Base-by-base conservation (phyloP, 2,113 vertebrate genomes). In the Forbesichthys agassizii region DNA sequence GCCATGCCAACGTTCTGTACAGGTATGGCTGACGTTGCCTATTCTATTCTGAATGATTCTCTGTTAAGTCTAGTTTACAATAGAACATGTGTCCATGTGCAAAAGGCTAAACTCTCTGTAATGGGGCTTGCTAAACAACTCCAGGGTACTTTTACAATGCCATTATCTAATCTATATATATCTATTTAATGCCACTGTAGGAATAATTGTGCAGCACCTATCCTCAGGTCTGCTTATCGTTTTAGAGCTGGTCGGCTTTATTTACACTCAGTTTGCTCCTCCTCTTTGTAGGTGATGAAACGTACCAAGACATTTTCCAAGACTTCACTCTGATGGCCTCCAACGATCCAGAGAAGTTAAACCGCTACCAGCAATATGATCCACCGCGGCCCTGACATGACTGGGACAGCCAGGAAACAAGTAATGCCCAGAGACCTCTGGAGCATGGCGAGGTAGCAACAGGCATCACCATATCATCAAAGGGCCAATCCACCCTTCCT, bases 321-420 rank as follows among this genome's bases (percentile, higher is more conserved):
- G 98, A 99, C 85, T 99, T 98, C 90, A 94, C 96, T 67, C 96
- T 98, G 83, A 98, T 99, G 97, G 98, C 98, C n/a, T 96, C 98
- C 68, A 96, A 99, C 69, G 93, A 98, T 83, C 98, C 98, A 3
- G 97, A 98, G 74, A 98, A 97, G 90, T 91, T 99, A 70, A 95
- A 96, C 74, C 97, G 97, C 78, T 98, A 96, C 89, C 94, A 95
- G 84, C 94, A 94, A 82, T 81, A 93, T 11, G 94, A 95, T 75
- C 85, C 90, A 0, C 94, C 87, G 69, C 90, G 89, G 88, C 94
- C 91, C 72, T 96, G 94, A 95, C 14, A 3, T 47, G 3, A 3
- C 55, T 16, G 18, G 9, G 1, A 5, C 33, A 0, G 66, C 14
- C 33, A 27, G 13, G 18, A 11, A 11, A 11, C 64, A 7, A 47